phyloP scores from a whole-genome alignment of 1,140 invertebrate species.

The Monochamus saltuarius region DNA sequence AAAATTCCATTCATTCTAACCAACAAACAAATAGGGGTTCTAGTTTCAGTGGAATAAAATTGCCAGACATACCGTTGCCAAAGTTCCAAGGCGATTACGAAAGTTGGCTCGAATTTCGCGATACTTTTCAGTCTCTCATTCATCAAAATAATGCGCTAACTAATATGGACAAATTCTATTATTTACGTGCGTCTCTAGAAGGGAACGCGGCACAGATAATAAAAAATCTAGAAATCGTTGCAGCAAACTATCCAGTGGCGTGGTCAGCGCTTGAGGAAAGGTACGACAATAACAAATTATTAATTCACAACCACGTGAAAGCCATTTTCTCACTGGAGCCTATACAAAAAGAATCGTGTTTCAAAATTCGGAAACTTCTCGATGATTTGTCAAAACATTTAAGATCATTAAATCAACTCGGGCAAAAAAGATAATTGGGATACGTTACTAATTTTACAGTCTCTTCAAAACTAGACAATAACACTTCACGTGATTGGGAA shows the following conservation, averaged over 20 bases:
- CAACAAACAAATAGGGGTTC: too few relatives aligned
- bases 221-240: constrained; percentile 21
- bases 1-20: too few relatives aligned
- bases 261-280: constrained; percentile 28
- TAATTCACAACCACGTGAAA: constrained; percentile 23
- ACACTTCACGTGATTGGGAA: background rate
- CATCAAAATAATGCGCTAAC: background rate
- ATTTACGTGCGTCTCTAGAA: constrained; percentile 26
- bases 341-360: constrained; percentile 26
- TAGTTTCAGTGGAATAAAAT: too few relatives aligned
- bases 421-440: constrained; percentile 34
- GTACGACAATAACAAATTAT: constrained; percentile 33
- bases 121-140: too few relatives aligned
- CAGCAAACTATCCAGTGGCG: constrained; percentile 31
- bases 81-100: too few relatives aligned
- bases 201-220: constrained; percentile 25
- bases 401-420: constrained; percentile 27
- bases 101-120: background rate
- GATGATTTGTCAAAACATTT: constrained; percentile 22
- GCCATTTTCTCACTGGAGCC: constrained; percentile 17
- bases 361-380: constrained; percentile 19
- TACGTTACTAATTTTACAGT: constrained; percentile 25
- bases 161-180: constrained; percentile 21
- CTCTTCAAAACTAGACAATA: constrained; percentile 4
- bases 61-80: too few relatives aligned